These are phyloP conservation scores for Pagetopsis macropterus DNA, from an alignment of 2,797 vertebrate genomes.

Conservation along the genomic window DNA sequence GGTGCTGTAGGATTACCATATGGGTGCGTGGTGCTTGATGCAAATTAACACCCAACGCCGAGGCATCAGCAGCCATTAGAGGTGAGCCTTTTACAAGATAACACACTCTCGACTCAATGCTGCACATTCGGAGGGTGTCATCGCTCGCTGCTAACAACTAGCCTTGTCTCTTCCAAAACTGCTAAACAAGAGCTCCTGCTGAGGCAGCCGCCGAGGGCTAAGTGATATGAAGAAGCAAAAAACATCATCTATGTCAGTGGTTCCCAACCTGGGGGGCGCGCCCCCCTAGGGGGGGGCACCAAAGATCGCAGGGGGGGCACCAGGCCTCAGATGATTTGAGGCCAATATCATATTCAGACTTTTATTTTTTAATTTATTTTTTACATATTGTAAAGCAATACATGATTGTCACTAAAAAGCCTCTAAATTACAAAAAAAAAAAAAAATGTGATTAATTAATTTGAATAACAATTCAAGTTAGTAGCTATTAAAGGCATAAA, in stretches of 20 bases:
- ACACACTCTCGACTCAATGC: conserved; percentile 29
- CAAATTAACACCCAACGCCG: conserved; percentile 44
- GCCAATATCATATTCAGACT: too few species aligned
- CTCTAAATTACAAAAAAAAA: too few species aligned
- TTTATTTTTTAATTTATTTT: too few species aligned
- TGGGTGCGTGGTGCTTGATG: conserved; percentile 15
- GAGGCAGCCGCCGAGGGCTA: conserved; percentile 15
- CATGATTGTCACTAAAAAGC: too few species aligned
- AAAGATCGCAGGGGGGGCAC: too few species aligned
- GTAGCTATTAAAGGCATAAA: too few species aligned
- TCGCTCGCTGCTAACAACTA: conserved; percentile 31
- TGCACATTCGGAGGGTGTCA: conserved; percentile 23
- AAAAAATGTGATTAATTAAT: too few species aligned
- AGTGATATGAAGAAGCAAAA: conserved; percentile 34
- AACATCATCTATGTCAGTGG: conserved; percentile 19
- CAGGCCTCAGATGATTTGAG: too few species aligned
- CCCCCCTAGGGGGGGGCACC: too few species aligned
- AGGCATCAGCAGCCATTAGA: conserved; percentile 52
- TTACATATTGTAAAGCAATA: too few species aligned
- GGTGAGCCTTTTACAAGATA: conserved; percentile 55
- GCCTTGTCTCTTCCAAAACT: conserved; percentile 9
- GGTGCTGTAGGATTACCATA: conserved; percentile 53
- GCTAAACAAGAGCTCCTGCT: conserved; percentile 25
- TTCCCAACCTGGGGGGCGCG: too few species aligned
- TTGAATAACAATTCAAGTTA: too few species aligned